Evolutionary conservation across 2,797 vertebrate genomes (phyloP).

Genomic region (Zalophus californianus): DNA sequence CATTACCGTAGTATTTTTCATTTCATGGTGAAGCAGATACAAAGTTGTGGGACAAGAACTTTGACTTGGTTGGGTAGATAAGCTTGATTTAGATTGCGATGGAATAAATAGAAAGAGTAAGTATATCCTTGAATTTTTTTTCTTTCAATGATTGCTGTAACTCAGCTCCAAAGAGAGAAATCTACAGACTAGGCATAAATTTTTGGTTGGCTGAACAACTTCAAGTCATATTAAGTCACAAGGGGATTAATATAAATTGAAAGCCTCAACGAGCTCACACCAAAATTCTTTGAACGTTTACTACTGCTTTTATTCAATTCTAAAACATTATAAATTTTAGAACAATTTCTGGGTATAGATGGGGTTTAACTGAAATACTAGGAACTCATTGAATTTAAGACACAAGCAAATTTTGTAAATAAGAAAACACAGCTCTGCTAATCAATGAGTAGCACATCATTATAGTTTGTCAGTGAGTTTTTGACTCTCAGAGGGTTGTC

Average conservation of each 20-base stretch:
- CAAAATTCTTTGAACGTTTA: constrained; percentile 3
- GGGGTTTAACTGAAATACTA: neutral
- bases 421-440: neutral
- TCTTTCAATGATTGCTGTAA: neutral
- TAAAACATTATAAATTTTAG: neutral
- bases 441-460: neutral
- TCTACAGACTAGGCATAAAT: neutral
- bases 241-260: neutral
- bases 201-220: neutral
- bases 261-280: neutral
- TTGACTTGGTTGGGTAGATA: neutral
- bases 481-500: neutral
- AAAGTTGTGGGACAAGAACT: neutral
- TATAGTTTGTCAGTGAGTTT: neutral
- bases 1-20: neutral
- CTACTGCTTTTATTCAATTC: neutral
- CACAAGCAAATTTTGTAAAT: neutral
- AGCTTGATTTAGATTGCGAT: neutral
- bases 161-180: neutral
- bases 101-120: neutral
- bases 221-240: neutral
- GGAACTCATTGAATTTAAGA: neutral
- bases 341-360: neutral
- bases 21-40: neutral
- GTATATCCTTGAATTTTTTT: neutral